Evolutionary conservation across 2,113 vertebrate species (phyloP), one percentile per base, ranked within the genome.

Genomic region (Phyllostomus discolor): DNA sequence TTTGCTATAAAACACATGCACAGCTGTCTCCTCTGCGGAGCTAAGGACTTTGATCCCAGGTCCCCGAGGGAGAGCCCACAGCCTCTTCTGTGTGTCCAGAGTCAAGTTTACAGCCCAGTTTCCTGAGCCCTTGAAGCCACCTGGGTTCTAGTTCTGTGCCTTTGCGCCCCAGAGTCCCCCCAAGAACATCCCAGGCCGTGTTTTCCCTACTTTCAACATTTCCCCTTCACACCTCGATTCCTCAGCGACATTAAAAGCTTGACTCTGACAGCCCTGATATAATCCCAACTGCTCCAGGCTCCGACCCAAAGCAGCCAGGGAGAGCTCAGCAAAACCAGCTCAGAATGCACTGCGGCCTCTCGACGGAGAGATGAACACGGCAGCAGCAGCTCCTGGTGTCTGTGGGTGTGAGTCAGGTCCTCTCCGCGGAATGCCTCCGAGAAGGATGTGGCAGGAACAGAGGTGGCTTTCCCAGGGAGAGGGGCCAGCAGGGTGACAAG

Each of bases 201-300:
- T 48, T 69, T 78, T 64, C n/a, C 20, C 41, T 54, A 46, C 24
- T 86, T 85, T 69, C n/a, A 80, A 64, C 35, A 0, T 72, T 33
- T 88, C 72, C 94, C 89, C 93, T 88, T 91, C 73, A 24, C 35
- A 82, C 33, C 7, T 48, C 2, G 1, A 72, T 88, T 92, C 83
- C 48, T 62, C 38, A 26, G 86, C 91, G 67, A 79, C 10, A 46
- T 59, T 75, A 31, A 38, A 83, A 95, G 81, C 87, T 84, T 75
- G 38, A 94, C 54, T 89, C 91, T 83, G 50, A 75, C 46, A 79
- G 10, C 59, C 31, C 83, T 92, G 75, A 22, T 91, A 79, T 87
- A 93, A 82, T 57, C 80, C 50, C 84, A 78, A 89, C 91, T 82
- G 94, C 87, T 95, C 73, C n/a, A 33, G 57, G 54, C 43, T 75